Conservation (phyloP, 2,113 vertebrate genomes). For the Eclectus roratus region DNA sequence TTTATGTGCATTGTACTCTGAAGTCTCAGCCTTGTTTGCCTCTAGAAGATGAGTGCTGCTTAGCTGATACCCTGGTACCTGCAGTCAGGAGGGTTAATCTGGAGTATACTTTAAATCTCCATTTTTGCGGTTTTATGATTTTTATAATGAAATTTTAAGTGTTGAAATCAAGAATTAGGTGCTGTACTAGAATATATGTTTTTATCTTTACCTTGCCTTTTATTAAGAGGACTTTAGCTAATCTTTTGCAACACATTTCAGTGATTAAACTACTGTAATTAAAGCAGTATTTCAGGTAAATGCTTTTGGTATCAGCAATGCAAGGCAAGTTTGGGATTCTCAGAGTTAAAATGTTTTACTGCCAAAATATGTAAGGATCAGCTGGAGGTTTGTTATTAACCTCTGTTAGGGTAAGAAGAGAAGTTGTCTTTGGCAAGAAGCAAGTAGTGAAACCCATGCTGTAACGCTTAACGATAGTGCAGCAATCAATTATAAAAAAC, state of each 20-base stretch:
- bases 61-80: neutral
- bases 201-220: neutral
- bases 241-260: neutral
- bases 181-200: neutral
- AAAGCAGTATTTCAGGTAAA: neutral
- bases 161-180: neutral
- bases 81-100: neutral
- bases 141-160: neutral
- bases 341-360: neutral
- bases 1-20: neutral
- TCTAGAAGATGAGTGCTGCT: neutral
- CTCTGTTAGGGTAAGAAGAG: neutral
- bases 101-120: neutral
- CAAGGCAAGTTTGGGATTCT: neutral
- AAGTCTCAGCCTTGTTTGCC: neutral
- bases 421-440: neutral
- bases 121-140: neutral
- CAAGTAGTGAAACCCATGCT: neutral
- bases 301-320: neutral
- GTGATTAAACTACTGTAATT: neutral
- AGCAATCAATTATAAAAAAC: neutral
- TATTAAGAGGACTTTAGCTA: neutral
- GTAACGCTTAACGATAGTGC: neutral
- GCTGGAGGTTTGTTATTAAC: neutral
- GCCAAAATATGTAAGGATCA: neutral